Conservation (phyloP, 2,888 invertebrate genomes). For the Drosophila lacicola region DNA sequence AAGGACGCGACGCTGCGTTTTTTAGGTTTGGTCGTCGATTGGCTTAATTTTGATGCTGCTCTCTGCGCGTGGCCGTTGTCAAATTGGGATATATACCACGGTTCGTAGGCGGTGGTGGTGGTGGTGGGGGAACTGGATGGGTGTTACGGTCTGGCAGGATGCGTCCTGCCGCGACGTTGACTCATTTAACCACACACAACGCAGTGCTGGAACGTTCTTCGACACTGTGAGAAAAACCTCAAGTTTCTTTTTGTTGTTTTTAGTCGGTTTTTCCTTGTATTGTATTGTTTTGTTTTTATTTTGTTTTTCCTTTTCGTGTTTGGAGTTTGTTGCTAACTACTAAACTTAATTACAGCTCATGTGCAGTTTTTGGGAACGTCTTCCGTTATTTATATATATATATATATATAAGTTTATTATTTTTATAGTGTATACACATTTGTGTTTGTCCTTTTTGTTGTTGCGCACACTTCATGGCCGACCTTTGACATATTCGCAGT, state of each 20-base stretch:
- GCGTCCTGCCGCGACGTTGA: conserved; percentile 28
- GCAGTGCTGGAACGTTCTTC: conserved; percentile 27
- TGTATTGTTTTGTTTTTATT: conserved; percentile 30
- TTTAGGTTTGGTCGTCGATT: conserved; percentile 68
- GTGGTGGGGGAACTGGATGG: not conserved
- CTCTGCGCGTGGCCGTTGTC: conserved; percentile 74
- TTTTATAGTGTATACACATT: conserved; percentile 57
- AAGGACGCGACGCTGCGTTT: conserved; percentile 77
- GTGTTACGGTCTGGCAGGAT: conserved; percentile 28
- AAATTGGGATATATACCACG: conserved; percentile 8
- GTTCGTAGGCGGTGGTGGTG: not conserved
- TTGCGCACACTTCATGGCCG: conserved; percentile 79
- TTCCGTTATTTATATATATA: conserved; percentile 55
- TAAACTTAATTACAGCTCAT: conserved; percentile 76
- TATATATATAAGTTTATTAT: conserved; percentile 15
- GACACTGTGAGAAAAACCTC: conserved; percentile 23
- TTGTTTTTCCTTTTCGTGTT: conserved; percentile 24
- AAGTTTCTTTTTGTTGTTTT: not conserved
- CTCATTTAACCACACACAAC: conserved; percentile 57
- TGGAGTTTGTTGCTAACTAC: conserved; percentile 70
- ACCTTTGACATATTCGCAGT: conserved; percentile 83
- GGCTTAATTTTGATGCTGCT: conserved; percentile 81
- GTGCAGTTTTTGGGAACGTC: conserved; percentile 63
- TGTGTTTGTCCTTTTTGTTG: conserved; percentile 61
- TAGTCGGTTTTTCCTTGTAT: conserved; percentile 30